A percentile compares a stretch with the other conserved stretches of the same genome.
phyloP scores from a whole-genome alignment of 92 coral and sea anemone species.

The Pocillopora grandis region DNA sequence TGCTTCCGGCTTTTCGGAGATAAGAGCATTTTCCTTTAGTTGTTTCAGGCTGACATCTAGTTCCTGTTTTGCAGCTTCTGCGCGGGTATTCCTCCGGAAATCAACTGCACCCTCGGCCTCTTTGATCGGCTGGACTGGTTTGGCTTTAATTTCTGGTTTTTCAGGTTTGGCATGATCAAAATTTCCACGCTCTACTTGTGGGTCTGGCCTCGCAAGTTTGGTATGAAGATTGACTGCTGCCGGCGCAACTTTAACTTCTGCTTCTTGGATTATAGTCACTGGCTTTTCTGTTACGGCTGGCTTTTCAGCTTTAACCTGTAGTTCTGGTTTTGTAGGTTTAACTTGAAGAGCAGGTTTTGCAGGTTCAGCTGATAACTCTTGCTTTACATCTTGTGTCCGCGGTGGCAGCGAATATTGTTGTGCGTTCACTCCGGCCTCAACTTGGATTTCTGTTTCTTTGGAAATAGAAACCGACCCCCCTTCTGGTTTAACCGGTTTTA shows the following conservation, averaged over 20 bases:
- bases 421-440: background rate
- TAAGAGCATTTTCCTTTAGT: background rate
- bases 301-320: background rate
- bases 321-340: background rate
- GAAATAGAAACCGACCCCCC: background rate
- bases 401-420: background rate
- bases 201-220: background rate
- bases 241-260: background rate
- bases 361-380: background rate
- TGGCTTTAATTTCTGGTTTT: conserved; percentile 3
- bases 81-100: background rate
- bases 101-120: conserved; percentile 5
- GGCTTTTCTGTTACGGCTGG: background rate
- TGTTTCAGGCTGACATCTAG: background rate
- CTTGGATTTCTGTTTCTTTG: background rate
- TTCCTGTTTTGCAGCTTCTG: background rate
- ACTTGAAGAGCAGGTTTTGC: background rate
- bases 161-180: background rate
- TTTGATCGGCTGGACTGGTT: background rate
- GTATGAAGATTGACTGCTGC: too few relatives aligned
- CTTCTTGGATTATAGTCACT: background rate
- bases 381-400: background rate
- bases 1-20: conserved; percentile 2
- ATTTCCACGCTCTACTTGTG: background rate
- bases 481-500: conserved; percentile 10